Evolutionary conservation across 2,888 invertebrate genomes (phyloP).

Genomic region (Euspilapteryx auroguttella): DNA sequence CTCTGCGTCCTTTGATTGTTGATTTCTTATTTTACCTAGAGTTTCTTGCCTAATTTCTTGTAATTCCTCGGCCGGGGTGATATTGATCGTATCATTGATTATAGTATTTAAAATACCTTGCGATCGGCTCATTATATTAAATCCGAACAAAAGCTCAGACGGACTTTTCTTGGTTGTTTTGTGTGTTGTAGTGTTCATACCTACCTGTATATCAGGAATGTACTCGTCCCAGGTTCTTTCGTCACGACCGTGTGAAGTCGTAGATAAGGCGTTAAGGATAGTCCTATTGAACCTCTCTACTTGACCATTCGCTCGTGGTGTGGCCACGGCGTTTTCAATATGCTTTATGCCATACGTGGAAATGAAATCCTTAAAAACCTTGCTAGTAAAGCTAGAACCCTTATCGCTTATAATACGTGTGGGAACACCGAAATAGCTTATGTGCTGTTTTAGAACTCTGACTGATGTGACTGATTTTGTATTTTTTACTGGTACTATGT

Average conservation of each 20-base stretch:
- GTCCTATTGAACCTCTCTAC: constrained; percentile 12
- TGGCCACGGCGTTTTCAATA: constrained; percentile 11
- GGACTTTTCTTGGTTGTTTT: constrained; percentile 9
- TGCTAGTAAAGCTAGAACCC: constrained; percentile 3
- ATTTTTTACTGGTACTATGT: constrained; percentile 4
- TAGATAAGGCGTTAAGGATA: constrained; percentile 9
- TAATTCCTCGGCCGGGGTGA: not conserved
- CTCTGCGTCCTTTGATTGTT: not conserved
- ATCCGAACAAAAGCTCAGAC: constrained; percentile 9
- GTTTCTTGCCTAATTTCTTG: not conserved
- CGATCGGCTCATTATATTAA: constrained; percentile 5
- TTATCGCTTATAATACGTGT: constrained; percentile 2
- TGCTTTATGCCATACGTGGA: constrained; percentile 3
- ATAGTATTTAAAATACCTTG: not conserved
- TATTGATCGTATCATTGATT: not conserved
- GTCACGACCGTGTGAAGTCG: not conserved
- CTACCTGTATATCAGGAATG: not conserved
- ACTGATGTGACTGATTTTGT: constrained; percentile 3
- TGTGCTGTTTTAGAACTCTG: not conserved
- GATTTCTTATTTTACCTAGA: not conserved
- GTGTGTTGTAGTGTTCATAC: constrained; percentile 6
- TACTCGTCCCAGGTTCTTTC: not conserved
- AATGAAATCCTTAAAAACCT: constrained; percentile 3
- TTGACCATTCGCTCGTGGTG: constrained; percentile 14
- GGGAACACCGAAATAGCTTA: constrained; percentile 2